Base-by-base conservation (phyloP, 30 jellyfish, hydroid and myxozoan genomes). In the Hydractinia echinata region DNA sequence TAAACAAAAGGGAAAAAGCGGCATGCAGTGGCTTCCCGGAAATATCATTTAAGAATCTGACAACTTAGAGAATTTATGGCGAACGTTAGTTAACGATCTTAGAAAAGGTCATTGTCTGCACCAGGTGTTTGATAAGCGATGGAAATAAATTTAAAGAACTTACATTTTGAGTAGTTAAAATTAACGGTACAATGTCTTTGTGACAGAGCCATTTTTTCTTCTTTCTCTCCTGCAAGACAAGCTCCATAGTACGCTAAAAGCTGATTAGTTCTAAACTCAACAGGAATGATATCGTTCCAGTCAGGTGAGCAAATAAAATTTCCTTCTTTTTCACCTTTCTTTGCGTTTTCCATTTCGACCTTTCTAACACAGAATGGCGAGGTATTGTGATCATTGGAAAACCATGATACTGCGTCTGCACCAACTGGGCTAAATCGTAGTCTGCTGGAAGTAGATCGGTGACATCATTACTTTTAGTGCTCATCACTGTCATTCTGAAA, bases 141-240 rank as follows among this genome's bases (percentile, higher is more conserved):
- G 44, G 2, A 30, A 30, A 30, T 30, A 30, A 30, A 30, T 30
- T 30, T n/a, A n/a, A n/a, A 30, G 2, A 30, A 30, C 44, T 64
- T n/a, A 30, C 74, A 44, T 44, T 13, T 64, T 13, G 74, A n/a
- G 74, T 64, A 64, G 39, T 4, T 64, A 51, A 64, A 64, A 64
- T 64, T 51, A 64, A 64, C 74, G 39, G 74, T 64, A 13, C 74
- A 44, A 51, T 64, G 74, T 64, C 74, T 64, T 51, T 64, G 74
- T 64, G 39, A 64, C 18, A 64, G 4, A n/a, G 74, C 4, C 0
- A 64, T 51, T 64, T 4, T 64, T 51, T 64, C 74, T 1, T 64
- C 18, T 4, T 64, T 64, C 9, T 64, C 6, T 7, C 74, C 74
- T 4, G 6, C 74, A 64, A 64, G 39, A 64, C 74, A 1, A 7